Base-by-base conservation (phyloP, 35 echinoderm and acorn worm genomes). In the Heliocidaris tuberculata region DNA sequence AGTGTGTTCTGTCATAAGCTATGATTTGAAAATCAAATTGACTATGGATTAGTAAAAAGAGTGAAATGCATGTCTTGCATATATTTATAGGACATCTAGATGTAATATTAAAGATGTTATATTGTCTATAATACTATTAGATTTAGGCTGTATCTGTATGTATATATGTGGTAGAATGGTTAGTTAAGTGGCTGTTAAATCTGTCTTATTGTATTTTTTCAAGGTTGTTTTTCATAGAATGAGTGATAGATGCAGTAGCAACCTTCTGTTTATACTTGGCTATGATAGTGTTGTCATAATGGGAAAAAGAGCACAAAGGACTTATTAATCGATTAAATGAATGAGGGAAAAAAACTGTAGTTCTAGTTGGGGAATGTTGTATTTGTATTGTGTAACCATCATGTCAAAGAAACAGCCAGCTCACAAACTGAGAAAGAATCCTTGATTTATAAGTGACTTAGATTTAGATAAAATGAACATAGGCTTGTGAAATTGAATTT, bases 91-190 rank as follows among this genome's bases (percentile, higher is more conserved):
- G 2, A 78, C 3, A 78, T 56, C 65, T 3, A 78, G 5, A 78
- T 78, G 65, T 27, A n/a, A 0, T 19, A 78, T 48, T 92, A 30
- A 13, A 93, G 30, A 27, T 12, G 32, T 27, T 9, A 10, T 2
- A 35, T 24, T 56, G 21, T 24, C 49, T 32, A 50, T 50, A 31
- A 31, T 32, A 56, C 49, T 19, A 21, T 60, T 93, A 60, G 49
- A 31, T 50, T 31, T 56, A 49, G 49, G 17, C 48, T 31, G 89
- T 24, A 21, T 91, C 89, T 48, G 32, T 91, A 7, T 91, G 89
- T 48, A 47, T 91, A 48, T 48, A 91, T 48, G 89, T 91, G 89
- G 42, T 48, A 48, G 89, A 52, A 48, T 88, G 27, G 89, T 48
- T 8, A 12, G 89, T 21, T 31, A 15, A 15, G 52, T 56, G 11